Conservation (phyloP, 2,888 invertebrate species). For the Mimachlamys varia region DNA sequence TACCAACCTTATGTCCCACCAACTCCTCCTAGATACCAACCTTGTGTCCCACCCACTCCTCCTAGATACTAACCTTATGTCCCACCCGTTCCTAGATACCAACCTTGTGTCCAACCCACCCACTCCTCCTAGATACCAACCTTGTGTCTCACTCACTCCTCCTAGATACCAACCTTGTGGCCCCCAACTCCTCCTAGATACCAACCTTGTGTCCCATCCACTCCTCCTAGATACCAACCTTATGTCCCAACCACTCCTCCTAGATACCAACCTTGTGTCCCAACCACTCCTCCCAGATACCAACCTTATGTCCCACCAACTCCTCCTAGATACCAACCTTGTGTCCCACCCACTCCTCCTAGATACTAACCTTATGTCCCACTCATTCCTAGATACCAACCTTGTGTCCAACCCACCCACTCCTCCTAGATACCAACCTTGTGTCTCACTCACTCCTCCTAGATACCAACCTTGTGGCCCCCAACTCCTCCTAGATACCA, state of each 20-base stretch:
- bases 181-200: constrained; percentile 91
- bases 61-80: too few relatives aligned
- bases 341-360: constrained; percentile 92
- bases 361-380: constrained; percentile 95
- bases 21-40: too few relatives aligned
- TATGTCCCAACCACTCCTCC: constrained; percentile 92
- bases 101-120: constrained; percentile 95
- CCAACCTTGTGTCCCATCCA: constrained; percentile 96
- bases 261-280: constrained; percentile 95
- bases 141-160: constrained; percentile 92
- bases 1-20: constrained; percentile 95
- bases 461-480: constrained; percentile 95
- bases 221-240: too few relatives aligned
- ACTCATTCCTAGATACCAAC: constrained; percentile 91
- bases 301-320: constrained; percentile 95
- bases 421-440: too few relatives aligned
- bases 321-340: too few relatives aligned
- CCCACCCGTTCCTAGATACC: constrained; percentile 92
- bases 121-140: too few relatives aligned
- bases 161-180: too few relatives aligned
- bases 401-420: constrained; percentile 95
- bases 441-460: constrained; percentile 92
- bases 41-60: constrained; percentile 92
- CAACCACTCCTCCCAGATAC: too few relatives aligned
- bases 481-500: too few relatives aligned